Conservation (phyloP, 2,888 invertebrate species). For the Hofmannophila pseudospretella region DNA sequence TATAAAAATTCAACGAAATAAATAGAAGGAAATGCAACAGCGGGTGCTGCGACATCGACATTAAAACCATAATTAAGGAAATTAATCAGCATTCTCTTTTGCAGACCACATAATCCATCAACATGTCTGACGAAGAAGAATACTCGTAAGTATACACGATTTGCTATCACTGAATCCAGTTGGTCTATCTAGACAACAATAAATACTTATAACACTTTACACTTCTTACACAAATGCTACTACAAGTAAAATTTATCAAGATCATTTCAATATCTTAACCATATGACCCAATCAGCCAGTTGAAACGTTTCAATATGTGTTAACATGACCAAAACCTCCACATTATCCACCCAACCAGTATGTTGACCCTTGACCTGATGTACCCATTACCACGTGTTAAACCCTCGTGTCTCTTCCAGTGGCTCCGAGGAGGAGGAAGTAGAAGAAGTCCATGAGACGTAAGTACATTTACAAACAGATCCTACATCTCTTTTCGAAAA, state of each 20-base stretch:
- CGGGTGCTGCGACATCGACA: background rate
- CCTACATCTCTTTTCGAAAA: constrained; percentile 22
- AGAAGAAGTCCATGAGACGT: constrained; percentile 86
- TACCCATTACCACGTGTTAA: constrained; percentile 18
- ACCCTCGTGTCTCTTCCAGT: constrained; percentile 54
- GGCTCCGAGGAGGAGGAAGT: constrained; percentile 86
- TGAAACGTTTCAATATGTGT: background rate
- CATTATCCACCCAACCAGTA: background rate
- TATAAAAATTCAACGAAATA: constrained; percentile 13
- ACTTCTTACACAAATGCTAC: too few species aligned
- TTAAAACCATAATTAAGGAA: background rate
- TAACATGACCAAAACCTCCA: background rate
- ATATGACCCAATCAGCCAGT: background rate
- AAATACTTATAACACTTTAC: too few species aligned
- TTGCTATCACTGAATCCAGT: background rate
- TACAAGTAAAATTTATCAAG: too few species aligned
- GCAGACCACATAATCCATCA: constrained; percentile 77
- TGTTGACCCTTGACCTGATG: background rate
- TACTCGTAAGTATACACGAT: constrained; percentile 89
- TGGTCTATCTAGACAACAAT: too few species aligned
- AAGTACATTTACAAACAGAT: constrained; percentile 62
- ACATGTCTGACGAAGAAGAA: constrained; percentile 97
- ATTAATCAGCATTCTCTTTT: constrained; percentile 33
- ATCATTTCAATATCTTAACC: background rate
- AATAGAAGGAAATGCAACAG: constrained; percentile 5